Evolutionary conservation across 2,797 vertebrate genomes (phyloP), one percentile per base, ranked within the genome.

Genomic region (Acridotheres tristis): DNA sequence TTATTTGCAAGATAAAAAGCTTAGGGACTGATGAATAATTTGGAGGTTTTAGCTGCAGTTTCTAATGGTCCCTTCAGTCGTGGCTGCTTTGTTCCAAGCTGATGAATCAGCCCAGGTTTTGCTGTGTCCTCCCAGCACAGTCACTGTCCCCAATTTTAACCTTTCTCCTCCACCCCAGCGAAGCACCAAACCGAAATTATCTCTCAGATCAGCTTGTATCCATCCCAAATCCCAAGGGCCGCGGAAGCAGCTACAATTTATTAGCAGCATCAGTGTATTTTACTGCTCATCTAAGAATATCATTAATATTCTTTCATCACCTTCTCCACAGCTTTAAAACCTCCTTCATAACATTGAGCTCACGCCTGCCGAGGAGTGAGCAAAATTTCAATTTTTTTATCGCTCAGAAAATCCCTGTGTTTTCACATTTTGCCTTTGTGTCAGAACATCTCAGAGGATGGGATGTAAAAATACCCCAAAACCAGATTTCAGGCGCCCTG

Each of bases 271-370:
- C 79, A 47, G 43, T 57, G 69, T 69, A 30, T 84, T 93, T 94
- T 92, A 84, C 82, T 88, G 83, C 76, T 86, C 34, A 40, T 72
- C 87, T 88, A 71, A 92, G 85, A 73, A 76, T 19, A 67, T 65
- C 59, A 53, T 96, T 92, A 94, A 95, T 90, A 88, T 94, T 79
- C 88, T 69, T 91, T 92, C 92, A 91, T 82, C 94, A 86, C 89
- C 67, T 93, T 58, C 89, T 93, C 66, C 26, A 23, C 82, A 30
- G 77, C 91, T 93, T 90, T 84, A 85, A 92, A 94, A 51, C 32
- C 47, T 61, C 66, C 63, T 93, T 85, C 67, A 47, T 76, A 79
- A 88, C 26, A 88, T 4, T 62, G 77, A 88, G 34, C 59, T 75
- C 59, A 12, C 32, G 16, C 71, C 63, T 53, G 76, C 38, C 1